A percentile compares a stretch with the other conserved stretches of the same genome.
phyloP scores from a whole-genome alignment of 92 coral and sea anemone species.

The Nematostella vectensis region DNA sequence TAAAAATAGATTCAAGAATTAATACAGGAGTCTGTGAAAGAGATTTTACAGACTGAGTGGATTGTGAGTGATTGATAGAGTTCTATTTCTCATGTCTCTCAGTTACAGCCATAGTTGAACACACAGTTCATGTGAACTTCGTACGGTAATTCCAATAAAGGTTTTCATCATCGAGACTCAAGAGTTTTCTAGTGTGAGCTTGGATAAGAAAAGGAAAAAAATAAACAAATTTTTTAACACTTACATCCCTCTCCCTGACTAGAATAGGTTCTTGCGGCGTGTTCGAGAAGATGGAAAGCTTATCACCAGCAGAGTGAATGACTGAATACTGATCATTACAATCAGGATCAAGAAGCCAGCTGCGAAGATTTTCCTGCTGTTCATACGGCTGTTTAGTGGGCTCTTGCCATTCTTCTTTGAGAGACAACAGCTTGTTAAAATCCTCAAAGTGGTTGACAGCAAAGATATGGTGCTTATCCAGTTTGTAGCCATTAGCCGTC shows the following conservation, averaged over 20 bases:
- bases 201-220: too few relatives aligned
- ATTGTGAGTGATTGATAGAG: too few relatives aligned
- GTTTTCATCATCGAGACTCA: not conserved
- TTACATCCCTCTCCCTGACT: slow-evolving; percentile 79
- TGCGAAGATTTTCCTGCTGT: slow-evolving; percentile 81
- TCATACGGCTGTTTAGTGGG: slow-evolving; percentile 69
- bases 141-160: not conserved
- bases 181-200: too few relatives aligned
- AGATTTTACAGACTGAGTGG: too few relatives aligned
- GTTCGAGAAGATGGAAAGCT: slow-evolving; percentile 77
- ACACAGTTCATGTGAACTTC: not conserved
- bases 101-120: not conserved
- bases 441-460: slow-evolving; percentile 92
- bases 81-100: too few relatives aligned
- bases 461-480: slow-evolving; percentile 97
- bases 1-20: too few relatives aligned
- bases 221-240: too few relatives aligned
- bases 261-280: slow-evolving; percentile 80
- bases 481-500: slow-evolving; percentile 96
- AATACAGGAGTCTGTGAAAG: too few relatives aligned
- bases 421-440: slow-evolving; percentile 69
- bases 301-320: slow-evolving; percentile 88
- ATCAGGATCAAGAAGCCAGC: slow-evolving; percentile 90
- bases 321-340: slow-evolving; percentile 97
- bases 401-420: slow-evolving; percentile 76